Evolutionary conservation across 2,113 vertebrate genomes (phyloP).

Genomic region (Chamaetylas fuelleborni): DNA sequence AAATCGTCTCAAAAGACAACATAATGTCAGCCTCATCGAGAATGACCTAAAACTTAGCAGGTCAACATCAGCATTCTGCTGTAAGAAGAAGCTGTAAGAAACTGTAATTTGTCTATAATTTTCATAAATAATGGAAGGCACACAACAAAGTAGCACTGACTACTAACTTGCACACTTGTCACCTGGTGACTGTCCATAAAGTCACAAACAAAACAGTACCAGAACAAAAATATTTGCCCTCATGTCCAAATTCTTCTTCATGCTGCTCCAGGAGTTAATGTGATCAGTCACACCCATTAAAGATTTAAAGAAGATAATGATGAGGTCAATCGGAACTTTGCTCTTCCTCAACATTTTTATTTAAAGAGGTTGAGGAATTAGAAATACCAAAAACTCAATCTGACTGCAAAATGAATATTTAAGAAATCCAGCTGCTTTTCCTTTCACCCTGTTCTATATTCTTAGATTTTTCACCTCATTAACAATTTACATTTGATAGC

Average conservation of each 20-base stretch:
- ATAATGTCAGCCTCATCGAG: neutral
- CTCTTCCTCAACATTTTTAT: conserved; percentile 6
- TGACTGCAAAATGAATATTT: conserved; percentile 62
- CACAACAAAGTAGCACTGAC: neutral
- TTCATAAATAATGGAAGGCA: neutral
- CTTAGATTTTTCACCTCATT: conserved; percentile 65
- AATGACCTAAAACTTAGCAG: neutral
- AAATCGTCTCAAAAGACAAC: neutral
- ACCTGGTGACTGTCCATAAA: neutral
- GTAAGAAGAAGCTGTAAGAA: neutral
- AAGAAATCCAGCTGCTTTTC: conserved; percentile 41
- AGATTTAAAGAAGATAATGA: conserved; percentile 18
- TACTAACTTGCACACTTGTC: neutral
- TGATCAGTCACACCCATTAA: neutral
- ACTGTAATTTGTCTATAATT: neutral
- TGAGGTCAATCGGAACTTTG: neutral
- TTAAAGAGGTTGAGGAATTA: conserved; percentile 55
- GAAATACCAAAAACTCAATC: conserved; percentile 61
- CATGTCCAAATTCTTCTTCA: neutral
- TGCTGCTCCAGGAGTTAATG: neutral
- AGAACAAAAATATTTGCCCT: neutral
- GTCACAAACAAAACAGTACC: neutral
- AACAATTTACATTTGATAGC: conserved; percentile 66
- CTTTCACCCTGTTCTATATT: conserved; percentile 1
- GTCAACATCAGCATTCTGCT: neutral